These are phyloP conservation scores for Sorex fumeus DNA, from an alignment of 2,113 vertebrate genomes.

Conservation along the genomic window DNA sequence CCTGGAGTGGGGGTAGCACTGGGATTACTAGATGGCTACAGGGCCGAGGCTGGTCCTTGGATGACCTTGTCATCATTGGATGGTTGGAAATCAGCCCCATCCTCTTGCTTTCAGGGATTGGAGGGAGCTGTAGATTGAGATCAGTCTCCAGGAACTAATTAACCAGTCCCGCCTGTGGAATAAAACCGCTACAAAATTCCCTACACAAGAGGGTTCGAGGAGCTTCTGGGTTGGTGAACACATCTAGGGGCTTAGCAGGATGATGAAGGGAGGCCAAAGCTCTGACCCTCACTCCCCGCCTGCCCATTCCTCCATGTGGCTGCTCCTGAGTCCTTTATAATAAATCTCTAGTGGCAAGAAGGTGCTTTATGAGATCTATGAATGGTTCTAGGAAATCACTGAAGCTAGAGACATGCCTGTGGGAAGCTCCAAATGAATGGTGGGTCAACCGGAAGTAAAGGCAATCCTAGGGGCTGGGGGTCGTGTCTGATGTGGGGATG, in stretches of 20 bases:
- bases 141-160: not conserved
- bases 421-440: not conserved
- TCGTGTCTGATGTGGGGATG: not conserved
- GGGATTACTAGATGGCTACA: not conserved
- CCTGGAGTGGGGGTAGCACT: not conserved
- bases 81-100: not conserved
- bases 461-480: not conserved
- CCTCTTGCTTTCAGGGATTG: not conserved
- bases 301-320: not conserved
- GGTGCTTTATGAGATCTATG: not conserved
- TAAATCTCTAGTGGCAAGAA: not conserved
- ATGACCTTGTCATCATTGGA: not conserved
- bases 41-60: not conserved
- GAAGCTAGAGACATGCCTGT: not conserved
- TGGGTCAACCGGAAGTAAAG: not conserved
- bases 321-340: not conserved
- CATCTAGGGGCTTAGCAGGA: not conserved
- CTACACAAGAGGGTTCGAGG: not conserved
- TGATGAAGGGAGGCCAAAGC: not conserved
- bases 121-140: not conserved
- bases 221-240: not conserved
- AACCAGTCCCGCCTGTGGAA: not conserved
- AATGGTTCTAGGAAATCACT: not conserved
- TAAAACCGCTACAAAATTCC: not conserved
- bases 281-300: too few relatives aligned